A percentile compares a stretch with the other conserved stretches of the same genome.
Evolutionary conservation across 2,888 invertebrate genomes (phyloP).

Genomic region (Pyrrhosoma nymphula): DNA sequence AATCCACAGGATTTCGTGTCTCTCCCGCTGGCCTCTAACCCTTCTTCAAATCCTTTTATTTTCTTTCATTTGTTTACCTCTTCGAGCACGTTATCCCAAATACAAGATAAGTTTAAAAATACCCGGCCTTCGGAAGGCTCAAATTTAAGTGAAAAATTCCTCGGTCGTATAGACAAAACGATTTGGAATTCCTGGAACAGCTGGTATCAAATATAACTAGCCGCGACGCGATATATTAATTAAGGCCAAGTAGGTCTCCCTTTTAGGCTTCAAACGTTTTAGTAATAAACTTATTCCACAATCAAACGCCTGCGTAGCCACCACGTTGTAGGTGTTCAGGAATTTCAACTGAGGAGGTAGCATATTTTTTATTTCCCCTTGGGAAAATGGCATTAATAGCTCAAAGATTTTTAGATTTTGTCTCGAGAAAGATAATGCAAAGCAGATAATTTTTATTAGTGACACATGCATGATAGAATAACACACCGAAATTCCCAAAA

Average conservation of each 20-base stretch:
- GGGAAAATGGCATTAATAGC: no score
- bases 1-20: not conserved
- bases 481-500: no score
- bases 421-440: no score
- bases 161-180: not conserved
- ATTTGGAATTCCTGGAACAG: not conserved
- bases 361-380: no score
- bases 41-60: not conserved
- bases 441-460: no score
- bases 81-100: not conserved
- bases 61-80: not conserved
- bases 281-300: not conserved
- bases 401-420: no score
- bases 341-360: no score
- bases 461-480: no score
- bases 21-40: not conserved
- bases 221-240: not conserved
- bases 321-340: no score
- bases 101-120: not conserved
- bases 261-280: not conserved
- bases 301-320: no score
- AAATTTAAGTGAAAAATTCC: not conserved
- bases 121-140: not conserved
- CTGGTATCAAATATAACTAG: not conserved
- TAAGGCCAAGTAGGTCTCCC: not conserved